phyloP scores from a whole-genome alignment of 1,140 invertebrate genomes.

The Hyposmocoma kahamanoa region DNA sequence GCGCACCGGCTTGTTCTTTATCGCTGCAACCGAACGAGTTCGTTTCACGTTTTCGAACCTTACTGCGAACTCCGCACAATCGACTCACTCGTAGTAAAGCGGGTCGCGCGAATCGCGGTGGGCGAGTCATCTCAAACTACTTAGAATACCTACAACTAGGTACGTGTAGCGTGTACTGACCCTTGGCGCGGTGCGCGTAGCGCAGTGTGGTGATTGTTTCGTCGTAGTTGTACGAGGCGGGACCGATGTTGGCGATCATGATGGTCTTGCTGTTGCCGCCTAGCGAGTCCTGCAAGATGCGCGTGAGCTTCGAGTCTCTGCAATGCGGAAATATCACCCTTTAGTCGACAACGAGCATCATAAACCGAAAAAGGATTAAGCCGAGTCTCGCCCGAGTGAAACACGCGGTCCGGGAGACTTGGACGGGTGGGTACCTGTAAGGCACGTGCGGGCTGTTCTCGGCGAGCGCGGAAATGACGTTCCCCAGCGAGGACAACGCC shows the following conservation, averaged over 20 bases:
- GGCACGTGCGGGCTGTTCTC: slow-evolving; percentile 92
- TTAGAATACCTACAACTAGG: not conserved
- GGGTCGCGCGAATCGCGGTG: not conserved
- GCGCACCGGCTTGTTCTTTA: slow-evolving; percentile 96
- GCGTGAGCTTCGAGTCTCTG: slow-evolving; percentile 94
- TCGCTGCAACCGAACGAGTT: slow-evolving; percentile 66
- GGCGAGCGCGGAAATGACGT: slow-evolving; percentile 95
- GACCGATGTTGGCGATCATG: slow-evolving; percentile 97
- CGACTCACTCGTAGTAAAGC: not conserved
- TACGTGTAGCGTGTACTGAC: slow-evolving; percentile 35
- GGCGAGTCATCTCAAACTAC: not conserved
- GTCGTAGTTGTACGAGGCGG: slow-evolving; percentile 96
- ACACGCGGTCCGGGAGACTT: too few relatives aligned
- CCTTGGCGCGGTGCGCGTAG: slow-evolving; percentile 95
- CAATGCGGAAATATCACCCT: too few relatives aligned
- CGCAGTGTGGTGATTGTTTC: slow-evolving; percentile 94
- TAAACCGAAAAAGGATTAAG: too few relatives aligned
- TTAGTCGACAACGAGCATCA: too few relatives aligned
- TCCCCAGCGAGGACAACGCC: slow-evolving; percentile 92
- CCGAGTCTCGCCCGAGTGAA: too few relatives aligned
- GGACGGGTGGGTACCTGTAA: slow-evolving; percentile 77
- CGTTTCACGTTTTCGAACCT: not conserved
- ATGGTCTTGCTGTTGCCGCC: slow-evolving; percentile 97
- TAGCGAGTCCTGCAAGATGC: slow-evolving; percentile 93
- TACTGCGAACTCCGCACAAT: not conserved